These are phyloP conservation scores for Geotrupes spiniger DNA, from an alignment of 2,888 invertebrate genomes.

Conservation along the genomic window DNA sequence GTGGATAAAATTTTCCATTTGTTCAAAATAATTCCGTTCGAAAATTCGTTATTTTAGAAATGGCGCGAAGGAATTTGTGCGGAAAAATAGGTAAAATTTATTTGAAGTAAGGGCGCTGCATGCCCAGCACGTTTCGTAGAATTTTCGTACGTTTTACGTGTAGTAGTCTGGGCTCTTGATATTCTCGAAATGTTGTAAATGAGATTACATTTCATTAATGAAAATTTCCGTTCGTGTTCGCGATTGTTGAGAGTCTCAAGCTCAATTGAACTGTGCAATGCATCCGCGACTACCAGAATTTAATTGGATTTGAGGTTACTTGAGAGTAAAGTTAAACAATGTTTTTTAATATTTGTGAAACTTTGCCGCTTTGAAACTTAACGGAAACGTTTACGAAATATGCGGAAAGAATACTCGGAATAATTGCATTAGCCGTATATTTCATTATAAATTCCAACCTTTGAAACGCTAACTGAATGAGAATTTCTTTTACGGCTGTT, in stretches of 20 bases:
- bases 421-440: too few relatives aligned
- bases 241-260: constrained; percentile 36
- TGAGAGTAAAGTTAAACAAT: constrained; percentile 15
- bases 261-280: constrained; percentile 36
- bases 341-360: constrained; percentile 4
- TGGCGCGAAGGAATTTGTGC: too few relatives aligned
- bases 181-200: constrained; percentile 37
- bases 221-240: constrained; percentile 41
- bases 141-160: constrained; percentile 18
- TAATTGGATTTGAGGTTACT: constrained; percentile 36
- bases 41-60: too few relatives aligned
- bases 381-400: background rate
- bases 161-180: constrained; percentile 36
- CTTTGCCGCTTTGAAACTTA: constrained; percentile 2
- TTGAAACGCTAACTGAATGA: too few relatives aligned
- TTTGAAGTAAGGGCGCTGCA: too few relatives aligned
- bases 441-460: too few relatives aligned
- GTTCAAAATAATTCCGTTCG: too few relatives aligned
- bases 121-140: background rate
- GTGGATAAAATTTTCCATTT: too few relatives aligned
- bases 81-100: too few relatives aligned
- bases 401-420: too few relatives aligned
- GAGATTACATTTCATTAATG: constrained; percentile 43
- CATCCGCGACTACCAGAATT: constrained; percentile 35
- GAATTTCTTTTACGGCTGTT: too few relatives aligned